Conservation (phyloP, 2,888 invertebrate genomes). For the Sturmia bella region DNA sequence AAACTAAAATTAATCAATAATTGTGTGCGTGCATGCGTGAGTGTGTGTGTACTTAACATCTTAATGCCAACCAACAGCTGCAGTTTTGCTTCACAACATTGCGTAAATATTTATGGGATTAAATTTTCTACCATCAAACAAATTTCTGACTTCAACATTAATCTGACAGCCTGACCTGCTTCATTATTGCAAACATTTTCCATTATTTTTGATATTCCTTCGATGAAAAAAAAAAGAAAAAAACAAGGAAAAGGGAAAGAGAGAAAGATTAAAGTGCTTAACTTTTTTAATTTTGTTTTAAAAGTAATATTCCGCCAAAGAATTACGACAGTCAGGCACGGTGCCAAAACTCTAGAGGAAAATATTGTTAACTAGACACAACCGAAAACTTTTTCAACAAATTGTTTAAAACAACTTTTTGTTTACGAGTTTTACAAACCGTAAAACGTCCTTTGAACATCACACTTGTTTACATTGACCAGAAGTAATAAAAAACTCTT, state of each 20-base stretch:
- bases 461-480: conserved; percentile 57
- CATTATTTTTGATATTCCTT: conserved; percentile 27
- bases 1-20: background rate
- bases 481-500: conserved; percentile 41
- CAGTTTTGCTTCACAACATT: conserved; percentile 1
- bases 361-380: conserved; percentile 53
- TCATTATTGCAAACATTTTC: conserved; percentile 28
- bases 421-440: conserved; percentile 54
- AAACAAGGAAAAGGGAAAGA: background rate
- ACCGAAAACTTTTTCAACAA: conserved; percentile 48
- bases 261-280: conserved; percentile 48
- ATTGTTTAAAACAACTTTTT: conserved; percentile 57
- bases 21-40: no score
- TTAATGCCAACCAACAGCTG: conserved; percentile 7
- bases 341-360: conserved; percentile 18
- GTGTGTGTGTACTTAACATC: background rate
- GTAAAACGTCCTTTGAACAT: conserved; percentile 54
- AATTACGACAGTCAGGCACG: conserved; percentile 26
- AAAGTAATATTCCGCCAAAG: conserved; percentile 36
- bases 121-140: conserved; percentile 22
- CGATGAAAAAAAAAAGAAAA: background rate
- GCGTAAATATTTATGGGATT: conserved; percentile 34
- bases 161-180: conserved; percentile 39
- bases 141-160: conserved; percentile 33
- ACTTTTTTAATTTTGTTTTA: conserved; percentile 61